Base-by-base conservation (phyloP, 2,113 vertebrate species). In the Pseudopipra pipra region DNA sequence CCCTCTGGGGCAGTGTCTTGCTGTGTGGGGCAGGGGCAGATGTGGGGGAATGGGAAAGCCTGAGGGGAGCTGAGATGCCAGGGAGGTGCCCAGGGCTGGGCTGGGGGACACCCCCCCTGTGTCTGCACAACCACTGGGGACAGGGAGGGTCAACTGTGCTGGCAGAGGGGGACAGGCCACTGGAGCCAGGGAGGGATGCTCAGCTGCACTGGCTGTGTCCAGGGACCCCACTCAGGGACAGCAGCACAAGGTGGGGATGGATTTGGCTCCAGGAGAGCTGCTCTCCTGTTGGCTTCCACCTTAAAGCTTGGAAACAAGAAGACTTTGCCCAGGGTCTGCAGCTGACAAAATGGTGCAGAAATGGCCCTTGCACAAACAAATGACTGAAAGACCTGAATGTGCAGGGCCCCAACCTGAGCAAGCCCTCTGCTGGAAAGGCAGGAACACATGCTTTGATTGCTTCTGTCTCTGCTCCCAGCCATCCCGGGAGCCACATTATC, bases 191-290 rank as follows among this genome's bases (percentile, higher is more conserved):
- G 24, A 14, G 49, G 15, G 59, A 8, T 55, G 55, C 47, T 49
- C 62, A 79, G 25, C 25, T 27, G 14, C 22, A 4, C 44, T 15
- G 66, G 33, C 20, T 51, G 2, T 13, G 17, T 31, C 43, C 58
- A 30, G 52, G 47, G 12, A 4, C 31, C 35, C 58, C 54, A 18
- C 5, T 31, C 21, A 2, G 3, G 37, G 37, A 19, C 3, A 1
- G 68, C 2, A 31, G 20, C 58, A 33, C 6, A 1, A 5, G 4
- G 1, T 35, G 14, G 49, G 35, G 27, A 28, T 56, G n/a, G 3
- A 3, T 18, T 7, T 24, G 24, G 13, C 71, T 90, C 33, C 44
- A 70, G 33, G 44, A 61, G 44, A 30, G 12, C 70, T 75, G 33
- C 14, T 83, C 25, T 28, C 18, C 9, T 0, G 39, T 46, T 51